Evolutionary conservation across 2,888 invertebrate genomes (phyloP), one percentile per base, ranked within the genome.

Genomic region (Apotomis betuletana): DNA sequence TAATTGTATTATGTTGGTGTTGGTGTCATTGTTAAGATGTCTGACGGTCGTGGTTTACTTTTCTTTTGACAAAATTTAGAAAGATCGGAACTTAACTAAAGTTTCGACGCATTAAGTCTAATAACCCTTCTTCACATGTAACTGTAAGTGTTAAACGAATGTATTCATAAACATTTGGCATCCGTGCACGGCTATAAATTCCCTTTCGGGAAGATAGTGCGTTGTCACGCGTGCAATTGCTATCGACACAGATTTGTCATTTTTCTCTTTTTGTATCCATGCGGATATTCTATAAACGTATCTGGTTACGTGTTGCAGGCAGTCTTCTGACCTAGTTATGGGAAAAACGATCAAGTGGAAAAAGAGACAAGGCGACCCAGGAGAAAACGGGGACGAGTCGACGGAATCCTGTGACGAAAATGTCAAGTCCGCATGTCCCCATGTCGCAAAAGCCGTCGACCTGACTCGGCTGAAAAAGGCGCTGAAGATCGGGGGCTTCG

Each of bases 321-420:
- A 83, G 84, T 85, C 81, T 83, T 79, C 82, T 88, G 84, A 87
- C 85, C 78, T 80, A 84, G 78, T 80, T 78, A 83, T 83, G 77
- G 84, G 81, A 77, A 92, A 87, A 86, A 96, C 96, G 96, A 95
- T 95, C 72, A 96, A 96, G 55, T 65, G 65, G 90, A 96, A 96
- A 93, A 95, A 96, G 93, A 95, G 96, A 87, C 96, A 96, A 85
- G 94, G 94, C 77, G 96, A 96, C 80, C 95, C 94, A 51, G 93
- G 93, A 61, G 95, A 94, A 77, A 95, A 95, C 77, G 93, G 92
- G 68, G 95, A 94, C 80, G 95, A 95, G 76, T 96, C 96, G 4
- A 96, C 96, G 0, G 96, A 96, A 81, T 96, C 96, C 15, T 95
- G 95, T 77, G 96, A 96, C 76, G 96, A 96, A 85, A 95, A 94